Conservation (phyloP, 2,888 invertebrate genomes). For the Synanthedon formicaeformis region DNA sequence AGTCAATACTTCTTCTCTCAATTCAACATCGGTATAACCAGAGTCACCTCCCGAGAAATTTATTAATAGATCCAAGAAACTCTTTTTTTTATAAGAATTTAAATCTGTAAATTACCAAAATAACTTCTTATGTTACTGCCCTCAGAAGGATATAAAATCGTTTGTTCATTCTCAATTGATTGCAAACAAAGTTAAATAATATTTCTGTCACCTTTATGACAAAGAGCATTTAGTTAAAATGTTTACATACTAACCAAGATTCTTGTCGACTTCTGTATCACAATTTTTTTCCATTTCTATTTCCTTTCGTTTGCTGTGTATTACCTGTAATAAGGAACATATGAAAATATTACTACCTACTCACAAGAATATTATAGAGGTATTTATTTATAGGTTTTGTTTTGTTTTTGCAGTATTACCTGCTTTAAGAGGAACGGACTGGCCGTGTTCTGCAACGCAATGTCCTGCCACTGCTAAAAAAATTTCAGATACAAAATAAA, state of each 20-base stretch:
- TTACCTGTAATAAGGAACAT: conserved; percentile 1
- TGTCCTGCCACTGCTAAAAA: no score
- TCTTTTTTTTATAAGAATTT: conserved; percentile 41
- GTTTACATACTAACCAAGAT: conserved; percentile 29
- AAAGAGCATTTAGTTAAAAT: no score
- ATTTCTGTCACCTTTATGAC: no score
- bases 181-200: no score
- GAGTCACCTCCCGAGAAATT: conserved; percentile 57
- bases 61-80: conserved; percentile 69
- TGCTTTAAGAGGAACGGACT: no score
- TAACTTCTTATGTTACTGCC: background rate
- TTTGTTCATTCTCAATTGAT: no score
- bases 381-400: no score
- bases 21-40: conserved; percentile 61
- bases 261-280: conserved; percentile 29
- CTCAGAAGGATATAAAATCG: no score
- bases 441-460: no score
- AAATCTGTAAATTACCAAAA: conserved; percentile 25
- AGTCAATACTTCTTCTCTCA: conserved; percentile 71
- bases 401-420: no score
- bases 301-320: conserved; percentile 22
- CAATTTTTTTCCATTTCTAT: conserved; percentile 23
- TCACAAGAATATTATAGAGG: no score
- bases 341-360: no score
- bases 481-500: background rate